Evolutionary conservation across 1,140 invertebrate genomes (phyloP), one percentile per base, ranked within the genome.

Genomic region (Galleria mellonella): DNA sequence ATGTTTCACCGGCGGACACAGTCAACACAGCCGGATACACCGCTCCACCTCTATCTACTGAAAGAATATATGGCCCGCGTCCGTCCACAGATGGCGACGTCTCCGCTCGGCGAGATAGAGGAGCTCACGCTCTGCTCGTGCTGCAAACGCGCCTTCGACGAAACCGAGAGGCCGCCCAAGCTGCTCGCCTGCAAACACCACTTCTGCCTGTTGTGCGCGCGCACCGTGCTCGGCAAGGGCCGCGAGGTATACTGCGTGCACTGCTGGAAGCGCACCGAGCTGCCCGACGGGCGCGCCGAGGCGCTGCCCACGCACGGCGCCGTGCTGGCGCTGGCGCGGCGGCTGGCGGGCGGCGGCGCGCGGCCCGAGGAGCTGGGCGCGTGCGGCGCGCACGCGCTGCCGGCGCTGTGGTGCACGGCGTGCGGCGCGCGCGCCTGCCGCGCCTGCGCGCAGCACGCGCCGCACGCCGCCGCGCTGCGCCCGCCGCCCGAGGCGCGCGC

Each of bases 151-250:
- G 89, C 89, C 63, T 92, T 90, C 76, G 93, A 93, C 72, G 91
- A 93, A 44, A 76, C 83, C 27, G 89, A 91, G 53, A 89, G 90
- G 64, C 87, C 89, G 49, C 93, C 93, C 32, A 94, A 94, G 72
- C 84, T 92, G 69, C 87, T 94, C 39, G 88, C 88, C 33, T 94
- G 93, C 85, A 92, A 91, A 65, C 93, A 94, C 69, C 91, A 90
- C 68, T 92, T 93, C 73, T 94, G 93, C 64, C 84, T 93, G 52
- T 89, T 90, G 45, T 94, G 93, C 73, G 89, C 92, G 60, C 89
- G 90, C 43, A 88, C 89, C 44, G 89, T 89, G 54, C 82, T 92
- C 55, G 84, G 88, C 41, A 90, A 89, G 59, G 91, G 88, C 27
- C 86, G 88, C 36, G 90, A 91, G 53, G 77, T 93, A 36, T 89